Percentiles rank a stretch among this genome's conserved stretches.
These are phyloP conservation scores for Tinamus major DNA, from an alignment of 2,797 vertebrate species.

Conservation along the genomic window DNA sequence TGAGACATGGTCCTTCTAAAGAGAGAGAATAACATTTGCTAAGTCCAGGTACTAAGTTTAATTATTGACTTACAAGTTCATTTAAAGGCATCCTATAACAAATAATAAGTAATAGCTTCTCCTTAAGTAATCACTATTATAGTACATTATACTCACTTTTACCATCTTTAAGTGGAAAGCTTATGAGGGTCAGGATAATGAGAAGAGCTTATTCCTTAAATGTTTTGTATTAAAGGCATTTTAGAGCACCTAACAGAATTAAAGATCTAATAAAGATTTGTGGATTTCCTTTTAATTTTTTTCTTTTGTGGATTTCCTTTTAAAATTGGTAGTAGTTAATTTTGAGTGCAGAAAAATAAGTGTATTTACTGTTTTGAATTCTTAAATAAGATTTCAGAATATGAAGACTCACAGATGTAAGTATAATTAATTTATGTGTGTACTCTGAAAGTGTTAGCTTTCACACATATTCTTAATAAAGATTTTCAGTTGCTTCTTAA, in stretches of 20 bases:
- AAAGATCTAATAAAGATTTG: not conserved
- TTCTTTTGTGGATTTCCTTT: not conserved
- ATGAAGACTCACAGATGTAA: not conserved
- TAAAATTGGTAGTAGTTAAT: not conserved
- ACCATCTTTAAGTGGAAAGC: not conserved
- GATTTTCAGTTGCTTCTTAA: not conserved
- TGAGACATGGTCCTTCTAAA: slow-evolving; percentile 95
- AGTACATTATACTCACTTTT: not conserved
- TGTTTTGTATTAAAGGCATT: not conserved
- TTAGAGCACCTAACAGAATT: not conserved
- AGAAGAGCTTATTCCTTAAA: not conserved
- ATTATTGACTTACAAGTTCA: not conserved
- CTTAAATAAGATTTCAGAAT: not conserved
- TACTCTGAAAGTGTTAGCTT: not conserved
- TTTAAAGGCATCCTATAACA: not conserved
- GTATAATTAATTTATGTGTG: not conserved
- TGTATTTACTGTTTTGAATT: not conserved
- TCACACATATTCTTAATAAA: not conserved
- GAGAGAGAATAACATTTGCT: not conserved
- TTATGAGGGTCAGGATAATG: not conserved
- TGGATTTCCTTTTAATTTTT: not conserved
- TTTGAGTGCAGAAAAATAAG: not conserved
- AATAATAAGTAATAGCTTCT: not conserved
- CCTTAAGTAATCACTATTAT: not conserved
- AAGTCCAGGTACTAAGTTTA: not conserved